Conservation (phyloP, 1,140 invertebrate species). For the Drosophila parvula region DNA sequence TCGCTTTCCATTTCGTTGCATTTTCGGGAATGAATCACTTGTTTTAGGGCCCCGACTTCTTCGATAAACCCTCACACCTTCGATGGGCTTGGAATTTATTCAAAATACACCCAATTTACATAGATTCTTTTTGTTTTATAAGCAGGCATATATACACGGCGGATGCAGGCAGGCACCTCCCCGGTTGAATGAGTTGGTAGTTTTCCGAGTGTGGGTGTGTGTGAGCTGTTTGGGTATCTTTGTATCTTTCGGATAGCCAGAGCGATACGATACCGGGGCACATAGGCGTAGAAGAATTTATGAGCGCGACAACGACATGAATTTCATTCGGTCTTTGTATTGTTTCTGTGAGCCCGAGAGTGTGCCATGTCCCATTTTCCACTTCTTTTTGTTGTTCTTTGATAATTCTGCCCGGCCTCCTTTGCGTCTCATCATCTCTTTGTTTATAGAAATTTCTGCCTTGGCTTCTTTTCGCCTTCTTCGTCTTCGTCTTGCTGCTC, state of each 20-base stretch:
- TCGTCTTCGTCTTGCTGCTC: slow-evolving; percentile 1
- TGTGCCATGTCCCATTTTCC: slow-evolving; percentile 58
- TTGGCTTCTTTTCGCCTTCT: slow-evolving; percentile 37
- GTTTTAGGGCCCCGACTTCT: slow-evolving; percentile 15
- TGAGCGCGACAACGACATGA: slow-evolving; percentile 57
- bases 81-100: slow-evolving; percentile 48
- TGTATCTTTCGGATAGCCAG: slow-evolving; percentile 52
- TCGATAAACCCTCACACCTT: slow-evolving; percentile 45
- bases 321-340: slow-evolving; percentile 56
- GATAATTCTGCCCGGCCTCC: slow-evolving; percentile 49
- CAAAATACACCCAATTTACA: slow-evolving; percentile 42
- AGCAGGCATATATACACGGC: slow-evolving; percentile 15
- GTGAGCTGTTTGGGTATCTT: slow-evolving; percentile 16
- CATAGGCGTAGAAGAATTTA: slow-evolving; percentile 54
- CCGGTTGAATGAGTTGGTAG: slow-evolving; percentile 53
- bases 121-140: slow-evolving; percentile 44
- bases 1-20: slow-evolving; percentile 57
- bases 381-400: slow-evolving; percentile 53
- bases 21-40: slow-evolving; percentile 38
- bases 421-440: slow-evolving; percentile 28
- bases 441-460: slow-evolving; percentile 57
- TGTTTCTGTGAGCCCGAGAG: slow-evolving; percentile 44
- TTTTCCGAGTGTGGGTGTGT: slow-evolving; percentile 24
- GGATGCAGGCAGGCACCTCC: slow-evolving; percentile 36
- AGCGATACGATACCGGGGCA: slow-evolving; percentile 32